Percentiles rank a stretch among this genome's conserved stretches.
phyloP scores from a whole-genome alignment of 2,113 vertebrate genomes.

The Nothoprocta pentlandii region DNA sequence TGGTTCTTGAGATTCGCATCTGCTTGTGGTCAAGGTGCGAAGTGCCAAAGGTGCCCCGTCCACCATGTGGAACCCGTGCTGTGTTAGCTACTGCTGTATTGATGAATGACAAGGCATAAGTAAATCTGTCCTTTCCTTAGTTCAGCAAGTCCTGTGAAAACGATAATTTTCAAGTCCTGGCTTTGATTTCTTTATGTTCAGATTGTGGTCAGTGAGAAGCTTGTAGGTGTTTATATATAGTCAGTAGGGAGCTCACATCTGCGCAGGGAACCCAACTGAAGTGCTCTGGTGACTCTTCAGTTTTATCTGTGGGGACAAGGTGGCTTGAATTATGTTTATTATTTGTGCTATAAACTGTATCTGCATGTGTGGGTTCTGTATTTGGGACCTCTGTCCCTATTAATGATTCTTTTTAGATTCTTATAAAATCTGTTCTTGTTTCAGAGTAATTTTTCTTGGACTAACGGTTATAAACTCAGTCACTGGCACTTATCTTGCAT shows the following conservation, averaged over 20 bases:
- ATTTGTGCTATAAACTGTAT: neutral
- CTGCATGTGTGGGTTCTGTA: neutral
- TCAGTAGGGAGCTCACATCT: neutral
- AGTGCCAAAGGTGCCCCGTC: neutral
- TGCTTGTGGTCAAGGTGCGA: neutral
- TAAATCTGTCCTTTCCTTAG: neutral
- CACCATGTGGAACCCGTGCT: neutral
- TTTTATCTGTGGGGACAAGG: neutral
- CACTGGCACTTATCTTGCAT: neutral
- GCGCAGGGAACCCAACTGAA: neutral
- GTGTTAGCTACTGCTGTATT: neutral
- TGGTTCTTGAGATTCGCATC: neutral
- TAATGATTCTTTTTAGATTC: neutral
- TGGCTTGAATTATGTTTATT: neutral
- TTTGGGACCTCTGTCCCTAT: neutral
- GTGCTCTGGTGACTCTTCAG: neutral
- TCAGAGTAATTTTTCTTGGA: neutral
- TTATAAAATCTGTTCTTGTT: neutral
- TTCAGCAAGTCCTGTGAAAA: neutral
- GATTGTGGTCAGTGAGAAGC: neutral
- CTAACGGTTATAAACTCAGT: neutral
- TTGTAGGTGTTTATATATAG: rapidly evolving
- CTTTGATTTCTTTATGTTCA: neutral
- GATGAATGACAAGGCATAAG: neutral
- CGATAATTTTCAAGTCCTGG: neutral